Conservation (phyloP, 2,888 invertebrate genomes). For the Aleiodes testaceus region DNA sequence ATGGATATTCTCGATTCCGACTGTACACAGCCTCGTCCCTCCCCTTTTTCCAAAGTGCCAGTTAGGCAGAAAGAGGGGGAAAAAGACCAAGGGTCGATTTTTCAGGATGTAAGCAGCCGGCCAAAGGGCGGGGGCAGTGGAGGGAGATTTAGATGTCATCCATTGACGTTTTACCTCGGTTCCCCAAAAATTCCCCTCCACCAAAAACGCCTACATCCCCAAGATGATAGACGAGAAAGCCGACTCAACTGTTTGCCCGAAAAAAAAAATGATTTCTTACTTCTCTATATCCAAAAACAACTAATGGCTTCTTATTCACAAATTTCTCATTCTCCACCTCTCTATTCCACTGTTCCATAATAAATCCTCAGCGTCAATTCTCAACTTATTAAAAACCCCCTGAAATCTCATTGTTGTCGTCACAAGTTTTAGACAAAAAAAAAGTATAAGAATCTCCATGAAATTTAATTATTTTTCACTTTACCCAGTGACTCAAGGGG, state of each 20-base stretch:
- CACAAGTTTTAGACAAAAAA: slow-evolving; percentile 6
- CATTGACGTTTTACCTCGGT: slow-evolving; percentile 64
- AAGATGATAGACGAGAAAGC: slow-evolving; percentile 60
- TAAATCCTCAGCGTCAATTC: slow-evolving; percentile 23
- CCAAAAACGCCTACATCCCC: slow-evolving; percentile 44
- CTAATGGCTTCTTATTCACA: slow-evolving; percentile 4
- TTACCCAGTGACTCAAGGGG: neutral
- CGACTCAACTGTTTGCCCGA: slow-evolving; percentile 52
- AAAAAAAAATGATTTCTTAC: slow-evolving; percentile 56
- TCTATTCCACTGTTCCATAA: neutral
- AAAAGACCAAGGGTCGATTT: slow-evolving; percentile 47
- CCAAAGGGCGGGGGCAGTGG: slow-evolving; percentile 70
- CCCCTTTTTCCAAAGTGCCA: slow-evolving; percentile 53
- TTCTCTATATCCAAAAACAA: slow-evolving; percentile 21
- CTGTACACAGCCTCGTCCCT: slow-evolving; percentile 54
- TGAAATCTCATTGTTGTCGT: neutral
- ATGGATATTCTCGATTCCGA: slow-evolving; percentile 49
- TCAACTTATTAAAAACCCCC: slow-evolving; percentile 5
- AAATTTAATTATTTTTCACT: slow-evolving; percentile 39
- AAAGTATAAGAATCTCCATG: slow-evolving; percentile 12
- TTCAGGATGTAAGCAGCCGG: slow-evolving; percentile 57
- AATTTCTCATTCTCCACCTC: slow-evolving; percentile 13
- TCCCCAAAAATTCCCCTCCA: slow-evolving; percentile 49
- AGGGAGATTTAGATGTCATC: slow-evolving; percentile 71
- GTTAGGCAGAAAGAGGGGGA: slow-evolving; percentile 46